Percentiles rank a stretch among this genome's conserved stretches.
These are phyloP conservation scores for Maccullochella peelii DNA, from an alignment of 2,113 vertebrate genomes.

Conservation along the genomic window DNA sequence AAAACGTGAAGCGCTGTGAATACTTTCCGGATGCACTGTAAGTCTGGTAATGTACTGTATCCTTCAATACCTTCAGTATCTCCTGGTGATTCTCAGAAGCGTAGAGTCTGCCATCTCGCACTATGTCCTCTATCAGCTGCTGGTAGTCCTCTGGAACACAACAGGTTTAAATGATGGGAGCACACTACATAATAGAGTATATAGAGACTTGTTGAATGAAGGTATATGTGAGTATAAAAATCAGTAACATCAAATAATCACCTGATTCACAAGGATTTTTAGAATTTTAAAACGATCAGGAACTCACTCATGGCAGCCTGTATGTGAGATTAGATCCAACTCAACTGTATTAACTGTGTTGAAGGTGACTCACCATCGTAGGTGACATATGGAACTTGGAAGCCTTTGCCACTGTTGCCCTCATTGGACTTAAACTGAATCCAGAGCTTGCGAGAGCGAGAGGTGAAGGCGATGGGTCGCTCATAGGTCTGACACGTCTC, in stretches of 20 bases:
- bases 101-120: slow-evolving; percentile 92
- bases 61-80: slow-evolving; percentile 88
- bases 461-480: slow-evolving; percentile 94
- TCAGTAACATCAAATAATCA: background rate
- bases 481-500: slow-evolving; percentile 96
- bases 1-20: too few relatives aligned
- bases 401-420: slow-evolving; percentile 94
- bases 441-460: slow-evolving; percentile 93
- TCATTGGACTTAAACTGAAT: slow-evolving; percentile 96
- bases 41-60: background rate
- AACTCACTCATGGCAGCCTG: background rate
- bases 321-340: background rate
- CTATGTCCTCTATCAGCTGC: slow-evolving; percentile 95
- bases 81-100: slow-evolving; percentile 97
- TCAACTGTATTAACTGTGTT: background rate
- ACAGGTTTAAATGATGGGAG: background rate
- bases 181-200: background rate
- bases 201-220: background rate
- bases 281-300: background rate
- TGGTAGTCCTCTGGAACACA: slow-evolving; percentile 93
- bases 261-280: background rate
- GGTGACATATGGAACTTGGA: slow-evolving; percentile 95
- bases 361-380: slow-evolving; percentile 86
- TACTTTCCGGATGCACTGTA: too few relatives aligned
- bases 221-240: background rate